A percentile compares a stretch with the other conserved stretches of the same genome.
These are phyloP conservation scores for Ametastegia equiseti DNA, from an alignment of 2,888 invertebrate species.

Conservation along the genomic window DNA sequence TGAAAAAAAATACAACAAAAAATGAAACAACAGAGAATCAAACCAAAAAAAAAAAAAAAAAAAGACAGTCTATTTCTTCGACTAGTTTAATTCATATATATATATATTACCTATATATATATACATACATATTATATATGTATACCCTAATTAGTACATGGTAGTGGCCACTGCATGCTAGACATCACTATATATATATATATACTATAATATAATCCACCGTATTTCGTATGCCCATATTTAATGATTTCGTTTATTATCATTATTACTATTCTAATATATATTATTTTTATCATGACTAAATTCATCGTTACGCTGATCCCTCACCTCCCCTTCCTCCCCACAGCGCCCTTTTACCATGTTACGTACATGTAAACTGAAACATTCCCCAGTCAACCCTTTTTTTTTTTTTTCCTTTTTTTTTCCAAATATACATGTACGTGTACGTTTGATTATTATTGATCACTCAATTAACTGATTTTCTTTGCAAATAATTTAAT, in stretches of 20 bases:
- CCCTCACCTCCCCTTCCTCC: neutral
- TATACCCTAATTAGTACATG: constrained; percentile 57
- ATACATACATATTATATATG: no score
- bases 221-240: constrained; percentile 3
- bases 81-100: constrained; percentile 20
- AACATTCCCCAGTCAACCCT: no score
- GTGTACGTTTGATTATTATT: neutral
- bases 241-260: neutral
- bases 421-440: no score
- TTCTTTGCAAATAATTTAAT: neutral
- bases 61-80: constrained; percentile 5
- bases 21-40: no score
- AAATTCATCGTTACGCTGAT: neutral
- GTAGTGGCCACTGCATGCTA: constrained; percentile 73
- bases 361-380: no score
- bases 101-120: no score
- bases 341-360: no score
- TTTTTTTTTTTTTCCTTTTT: no score
- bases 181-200: constrained; percentile 57
- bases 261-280: no score
- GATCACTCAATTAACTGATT: neutral
- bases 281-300: no score
- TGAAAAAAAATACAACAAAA: no score
- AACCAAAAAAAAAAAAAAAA: constrained; percentile 6
- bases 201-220: constrained; percentile 44